Conservation (phyloP, 2,888 invertebrate species). For the Protodeltote pygarga region DNA sequence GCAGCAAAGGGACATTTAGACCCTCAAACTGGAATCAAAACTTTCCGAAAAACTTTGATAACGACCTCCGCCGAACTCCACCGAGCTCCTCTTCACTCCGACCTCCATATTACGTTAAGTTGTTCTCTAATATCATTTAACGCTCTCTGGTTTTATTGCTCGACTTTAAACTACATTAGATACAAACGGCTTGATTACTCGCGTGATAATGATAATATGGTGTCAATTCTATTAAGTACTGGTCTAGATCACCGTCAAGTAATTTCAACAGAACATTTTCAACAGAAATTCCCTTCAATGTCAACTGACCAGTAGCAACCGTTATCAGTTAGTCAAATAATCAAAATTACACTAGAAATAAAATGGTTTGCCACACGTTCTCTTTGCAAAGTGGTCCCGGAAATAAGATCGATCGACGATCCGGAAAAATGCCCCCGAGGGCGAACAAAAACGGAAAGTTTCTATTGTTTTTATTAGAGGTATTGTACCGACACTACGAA, state of each 20-base stretch:
- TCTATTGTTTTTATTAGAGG: background rate
- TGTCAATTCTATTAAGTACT: no score
- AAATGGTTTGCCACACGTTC: no score
- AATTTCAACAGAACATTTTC: no score
- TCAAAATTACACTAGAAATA: no score
- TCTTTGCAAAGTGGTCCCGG: no score
- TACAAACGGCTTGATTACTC: background rate
- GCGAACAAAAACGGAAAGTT: background rate
- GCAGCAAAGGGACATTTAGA: constrained; percentile 10
- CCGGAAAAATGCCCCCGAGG: no score
- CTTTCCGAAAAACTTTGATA: constrained; percentile 44
- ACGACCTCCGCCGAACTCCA: constrained; percentile 30
- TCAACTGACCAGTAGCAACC: no score
- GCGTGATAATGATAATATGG: no score
- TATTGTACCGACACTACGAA: background rate
- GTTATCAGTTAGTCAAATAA: no score
- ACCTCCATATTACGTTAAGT: constrained; percentile 17
- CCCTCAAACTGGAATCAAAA: constrained; percentile 41
- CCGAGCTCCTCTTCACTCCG: constrained; percentile 6
- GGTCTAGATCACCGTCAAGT: no score
- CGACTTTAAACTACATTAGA: constrained; percentile 8
- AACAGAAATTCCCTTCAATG: no score
- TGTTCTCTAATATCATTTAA: constrained; percentile 36
- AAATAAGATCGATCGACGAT: no score
- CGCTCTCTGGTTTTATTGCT: constrained; percentile 40